Conservation (phyloP, 2,113 vertebrate genomes). For the Protobothrops flavoviridis region DNA sequence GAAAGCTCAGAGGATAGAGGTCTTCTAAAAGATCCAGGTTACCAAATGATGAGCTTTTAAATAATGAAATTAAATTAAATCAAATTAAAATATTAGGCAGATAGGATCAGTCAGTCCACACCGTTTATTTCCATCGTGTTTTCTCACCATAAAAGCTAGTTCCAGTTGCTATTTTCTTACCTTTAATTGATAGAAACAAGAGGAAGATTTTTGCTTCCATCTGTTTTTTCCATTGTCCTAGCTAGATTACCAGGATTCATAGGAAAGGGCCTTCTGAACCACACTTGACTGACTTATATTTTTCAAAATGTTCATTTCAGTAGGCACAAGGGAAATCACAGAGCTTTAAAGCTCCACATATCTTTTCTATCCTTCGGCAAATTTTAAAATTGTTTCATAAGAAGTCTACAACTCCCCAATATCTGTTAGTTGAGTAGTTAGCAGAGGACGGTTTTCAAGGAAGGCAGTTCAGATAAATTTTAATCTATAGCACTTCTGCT, state of each 20-base stretch:
- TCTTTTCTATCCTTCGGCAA: background rate
- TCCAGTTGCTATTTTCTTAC: background rate
- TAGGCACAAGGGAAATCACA: background rate
- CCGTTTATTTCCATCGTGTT: background rate
- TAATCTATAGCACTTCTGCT: background rate
- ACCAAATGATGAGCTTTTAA: background rate
- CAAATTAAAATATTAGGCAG: background rate
- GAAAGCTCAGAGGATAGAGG: background rate
- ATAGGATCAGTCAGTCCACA: background rate
- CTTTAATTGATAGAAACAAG: background rate
- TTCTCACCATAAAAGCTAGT: background rate
- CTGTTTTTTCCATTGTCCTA: background rate
- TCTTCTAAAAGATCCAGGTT: background rate
- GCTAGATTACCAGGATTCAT: background rate
- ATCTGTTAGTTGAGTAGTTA: background rate
- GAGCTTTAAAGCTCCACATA: background rate
- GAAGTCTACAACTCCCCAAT: background rate
- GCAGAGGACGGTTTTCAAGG: background rate
- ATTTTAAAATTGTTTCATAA: background rate
- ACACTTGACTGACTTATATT: background rate
- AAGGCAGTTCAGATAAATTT: background rate
- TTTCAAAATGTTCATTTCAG: background rate
- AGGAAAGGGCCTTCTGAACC: background rate
- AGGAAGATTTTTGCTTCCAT: background rate
- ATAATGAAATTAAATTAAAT: background rate